Base-by-base conservation (phyloP, 1,140 invertebrate genomes). In the Aethina tumida region DNA sequence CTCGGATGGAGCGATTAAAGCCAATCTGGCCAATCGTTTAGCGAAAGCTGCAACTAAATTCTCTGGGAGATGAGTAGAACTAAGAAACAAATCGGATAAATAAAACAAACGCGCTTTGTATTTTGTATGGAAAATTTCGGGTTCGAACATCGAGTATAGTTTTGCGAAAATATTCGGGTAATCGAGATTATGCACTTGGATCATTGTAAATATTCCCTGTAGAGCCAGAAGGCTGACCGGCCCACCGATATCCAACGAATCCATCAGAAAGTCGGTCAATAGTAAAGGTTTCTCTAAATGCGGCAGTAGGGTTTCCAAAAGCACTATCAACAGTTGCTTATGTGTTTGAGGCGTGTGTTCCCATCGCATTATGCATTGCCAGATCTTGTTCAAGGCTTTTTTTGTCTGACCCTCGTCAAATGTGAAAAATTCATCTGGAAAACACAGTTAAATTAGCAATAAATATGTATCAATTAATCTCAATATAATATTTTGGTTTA, bases 91-190 rank as follows among this genome's bases (percentile, higher is more conserved):
- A 60, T 96, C 87, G 0, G 85, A 71, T 14, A 96, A 69, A 56
- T 89, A 84, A 59, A 96, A 85, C 2, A 91, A 68, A 21, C 90
- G 70, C 1, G 82, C 75, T 62, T 88, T 86, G 59, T 91, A 94
- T 54, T 90, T 89, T 7, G 83, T 88, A 54, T 87, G 80, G 57
- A 97, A 89, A 42, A 97, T 81, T 47, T 83, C 79, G 0, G 87
- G 84, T 51, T 86, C 79, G 50, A 96, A 84, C 74, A 98, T 79
- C 1, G 81, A 80, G 65, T 98, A 98, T 3, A 98, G 67, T 58
- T 96, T 92, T 32, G 76, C 76, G 60, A 92, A 98, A 55, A 98
- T 91, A 62, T 96, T 83, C 3, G 93, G 92, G 65, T 96, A 96
- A 57, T 95, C 86, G 62, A 98, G 74, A 65, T 97, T 95, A 59